Evolutionary conservation across 2,113 vertebrate species (phyloP).

Genomic region (Fregata magnificens): DNA sequence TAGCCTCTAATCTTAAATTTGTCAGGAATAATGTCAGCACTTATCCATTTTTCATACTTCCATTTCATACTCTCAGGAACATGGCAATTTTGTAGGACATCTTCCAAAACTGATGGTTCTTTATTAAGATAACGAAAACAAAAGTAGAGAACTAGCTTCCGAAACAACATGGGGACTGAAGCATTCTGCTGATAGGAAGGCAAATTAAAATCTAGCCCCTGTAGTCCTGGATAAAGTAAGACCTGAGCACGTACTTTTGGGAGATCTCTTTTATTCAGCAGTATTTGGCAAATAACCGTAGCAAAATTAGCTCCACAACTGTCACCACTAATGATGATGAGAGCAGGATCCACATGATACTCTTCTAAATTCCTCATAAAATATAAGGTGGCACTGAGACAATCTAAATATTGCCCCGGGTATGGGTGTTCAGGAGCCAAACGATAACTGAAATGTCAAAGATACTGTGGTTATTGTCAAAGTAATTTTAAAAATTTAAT

Average conservation of each 20-base stretch:
- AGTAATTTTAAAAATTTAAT: neutral
- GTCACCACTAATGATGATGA: conserved; percentile 82
- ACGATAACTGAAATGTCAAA: conserved; percentile 74
- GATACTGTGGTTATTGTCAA: neutral
- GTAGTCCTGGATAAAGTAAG: conserved; percentile 81
- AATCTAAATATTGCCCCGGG: conserved; percentile 75
- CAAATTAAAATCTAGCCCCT: conserved; percentile 80
- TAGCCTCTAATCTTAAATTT: conserved; percentile 70
- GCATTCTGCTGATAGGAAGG: conserved; percentile 88
- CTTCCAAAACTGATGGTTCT: conserved; percentile 48
- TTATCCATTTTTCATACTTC: conserved; percentile 77
- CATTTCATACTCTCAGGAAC: conserved; percentile 73
- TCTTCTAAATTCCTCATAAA: conserved; percentile 79
- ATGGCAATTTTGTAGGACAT: conserved; percentile 69
- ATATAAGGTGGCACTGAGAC: conserved; percentile 74
- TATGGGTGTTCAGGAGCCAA: conserved; percentile 78
- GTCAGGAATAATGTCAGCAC: conserved; percentile 74
- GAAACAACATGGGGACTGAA: conserved; percentile 72
- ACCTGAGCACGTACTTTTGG: conserved; percentile 82
- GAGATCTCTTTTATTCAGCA: conserved; percentile 67
- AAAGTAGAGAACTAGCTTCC: conserved; percentile 58
- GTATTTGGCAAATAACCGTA: conserved; percentile 72
- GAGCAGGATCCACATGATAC: conserved; percentile 78
- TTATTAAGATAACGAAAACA: conserved; percentile 73
- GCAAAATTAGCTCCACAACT: conserved; percentile 81